Base-by-base conservation (phyloP, 2,797 vertebrate species). In the Nyctalus aviator region DNA sequence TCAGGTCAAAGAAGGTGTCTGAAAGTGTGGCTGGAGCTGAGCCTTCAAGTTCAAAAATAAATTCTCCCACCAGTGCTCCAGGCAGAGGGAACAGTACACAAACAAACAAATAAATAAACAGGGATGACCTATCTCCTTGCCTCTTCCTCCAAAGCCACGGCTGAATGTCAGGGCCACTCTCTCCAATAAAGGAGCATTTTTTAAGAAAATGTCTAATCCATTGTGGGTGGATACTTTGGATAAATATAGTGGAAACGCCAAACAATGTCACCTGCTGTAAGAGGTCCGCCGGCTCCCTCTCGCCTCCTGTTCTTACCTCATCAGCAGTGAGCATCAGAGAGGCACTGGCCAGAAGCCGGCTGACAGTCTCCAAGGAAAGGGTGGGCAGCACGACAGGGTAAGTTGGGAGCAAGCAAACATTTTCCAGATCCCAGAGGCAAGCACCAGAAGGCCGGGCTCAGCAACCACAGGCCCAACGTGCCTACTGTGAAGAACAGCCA, bases 401-500 rank as follows among this genome's bases (percentile, higher is more conserved):
- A 5, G 32, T 53, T 32, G 41, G 79, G 48, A 96, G 41, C 44
- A 48, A 20, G 13, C 27, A 12, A 69, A n/a, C 18, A 13, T 15
- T 30, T 32, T 62, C 72, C 59, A n/a, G 15, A n/a, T 62, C 15
- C 14, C 44, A n/a, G 59, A 73, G 30, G 35, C 15, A 17, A 8
- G 64, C 3, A 0, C 6, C 4, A 4, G 1, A 9, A 15, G 25
- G 37, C 17, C 44, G 5, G 15, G 44, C 46, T 64, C 2, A 3
- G 17, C 17, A 5, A 13, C 2, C 0, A n/a, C 23, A 0, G 14
- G 21, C 25, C 30, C 50, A 2, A 6, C 15, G 18, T 8, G 20
- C 4, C 1, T 20, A 1, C 13, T 35, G n/a, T 2, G 12, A 66
- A 27, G 11, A 11, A 3, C 1, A 44, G 6, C 1, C 1, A 21